Base-by-base conservation (phyloP, 2,113 vertebrate genomes). In the Nipponia nippon region DNA sequence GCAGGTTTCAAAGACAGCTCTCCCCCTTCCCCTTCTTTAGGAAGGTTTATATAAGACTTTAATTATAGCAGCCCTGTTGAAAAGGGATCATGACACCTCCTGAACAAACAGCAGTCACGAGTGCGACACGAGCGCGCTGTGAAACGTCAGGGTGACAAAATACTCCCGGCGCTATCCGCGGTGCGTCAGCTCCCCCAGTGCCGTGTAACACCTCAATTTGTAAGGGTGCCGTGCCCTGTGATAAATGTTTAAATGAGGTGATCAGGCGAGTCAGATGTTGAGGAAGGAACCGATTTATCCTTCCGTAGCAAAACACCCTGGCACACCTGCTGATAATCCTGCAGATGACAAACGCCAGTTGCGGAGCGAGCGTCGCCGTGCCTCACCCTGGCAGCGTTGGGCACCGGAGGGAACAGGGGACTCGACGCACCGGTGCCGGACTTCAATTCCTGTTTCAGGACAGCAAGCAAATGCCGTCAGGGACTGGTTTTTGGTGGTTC, bases 11-110 rank as follows among this genome's bases (percentile, higher is more conserved):
- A 93, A 92, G 91, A 5, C 7, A 1, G 82, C 36, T 49, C 77
- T 82, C 52, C 72, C 72, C 77, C 84, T 67, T 83, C 42, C 52
- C 62, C 49, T 77, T 22, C 91, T 71, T 76, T 18, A 14, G 90
- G 89, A 90, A 93, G 95, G 95, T 49, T 87, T 47, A 2, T 27
- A 70, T 93, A 34, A 87, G 96, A 87, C 76, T 97, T 91, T 95
- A 95, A 96, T 97, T 96, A 84, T 14, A 83, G 91, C 56, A 38
- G 91, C 85, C 1, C 79, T 76, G 79, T 87, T 93, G 94, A 47
- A 88, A 59, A 80, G 58, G 91, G 65, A 14, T 87, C 71, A 21
- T 95, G 79, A 55, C 63, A 62, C 42, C 92, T 96, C 63, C 87
- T 3, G 82, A 87, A 46, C 95, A 82, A 80, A 10, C 84, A 34